These are phyloP conservation scores for Sphinx pinastri DNA, from an alignment of 2,888 invertebrate species.

Conservation along the genomic window DNA sequence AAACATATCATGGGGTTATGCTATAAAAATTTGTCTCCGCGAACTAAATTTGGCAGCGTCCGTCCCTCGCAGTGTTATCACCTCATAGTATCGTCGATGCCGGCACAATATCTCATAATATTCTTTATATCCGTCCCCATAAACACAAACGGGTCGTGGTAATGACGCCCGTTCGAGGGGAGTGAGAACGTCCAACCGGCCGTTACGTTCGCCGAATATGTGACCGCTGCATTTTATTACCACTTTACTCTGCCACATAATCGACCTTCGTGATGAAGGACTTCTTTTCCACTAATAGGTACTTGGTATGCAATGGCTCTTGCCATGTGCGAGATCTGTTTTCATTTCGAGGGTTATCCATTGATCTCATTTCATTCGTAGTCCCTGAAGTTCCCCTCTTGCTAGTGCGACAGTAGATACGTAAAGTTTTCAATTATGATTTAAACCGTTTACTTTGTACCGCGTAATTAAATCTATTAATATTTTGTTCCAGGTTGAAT, in stretches of 20 bases:
- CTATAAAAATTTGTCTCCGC: conserved; percentile 67
- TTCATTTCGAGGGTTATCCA: conserved; percentile 29
- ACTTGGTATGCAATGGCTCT: conserved; percentile 54
- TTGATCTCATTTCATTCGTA: background rate
- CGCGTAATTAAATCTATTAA: conserved; percentile 21
- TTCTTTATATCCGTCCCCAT: conserved; percentile 81
- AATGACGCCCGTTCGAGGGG: conserved; percentile 77
- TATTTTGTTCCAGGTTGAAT: conserved; percentile 85
- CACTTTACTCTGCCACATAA: conserved; percentile 83
- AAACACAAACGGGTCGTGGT: conserved; percentile 81
- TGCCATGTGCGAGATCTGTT: conserved; percentile 29
- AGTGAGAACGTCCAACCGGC: conserved; percentile 76
- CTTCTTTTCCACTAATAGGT: conserved; percentile 73
- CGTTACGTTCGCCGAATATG: conserved; percentile 80
- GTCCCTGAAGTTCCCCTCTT: background rate
- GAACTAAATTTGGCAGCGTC: conserved; percentile 66
- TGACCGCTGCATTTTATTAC: conserved; percentile 84
- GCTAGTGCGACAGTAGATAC: background rate
- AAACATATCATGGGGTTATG: conserved; percentile 41
- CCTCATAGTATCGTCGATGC: conserved; percentile 75
- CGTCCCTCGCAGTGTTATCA: conserved; percentile 72
- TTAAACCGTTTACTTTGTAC: conserved; percentile 2
- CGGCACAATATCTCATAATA: conserved; percentile 81
- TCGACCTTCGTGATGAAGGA: conserved; percentile 81
- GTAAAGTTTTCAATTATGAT: background rate